Conservation (phyloP, 1,140 invertebrate species). For the Condylostylus longicornis region DNA sequence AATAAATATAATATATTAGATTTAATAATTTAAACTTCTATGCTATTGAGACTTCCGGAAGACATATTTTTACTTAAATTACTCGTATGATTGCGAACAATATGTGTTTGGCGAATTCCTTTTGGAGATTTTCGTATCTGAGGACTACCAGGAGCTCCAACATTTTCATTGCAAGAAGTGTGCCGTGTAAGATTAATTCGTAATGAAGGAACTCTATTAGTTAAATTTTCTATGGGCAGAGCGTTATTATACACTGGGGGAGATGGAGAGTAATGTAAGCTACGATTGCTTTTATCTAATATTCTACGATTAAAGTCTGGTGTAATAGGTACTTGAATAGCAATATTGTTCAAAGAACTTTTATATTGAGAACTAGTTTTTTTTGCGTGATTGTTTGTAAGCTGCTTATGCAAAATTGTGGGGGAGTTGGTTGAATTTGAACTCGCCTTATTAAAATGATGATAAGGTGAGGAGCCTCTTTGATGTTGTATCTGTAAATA, state of each 20-base stretch:
- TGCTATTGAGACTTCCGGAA: slow-evolving; percentile 31
- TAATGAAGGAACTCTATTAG: slow-evolving; percentile 23
- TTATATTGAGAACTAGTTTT: too few relatives aligned
- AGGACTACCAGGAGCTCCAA: slow-evolving; percentile 26
- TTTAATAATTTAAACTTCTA: slow-evolving; percentile 22
- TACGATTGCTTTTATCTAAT: slow-evolving; percentile 21
- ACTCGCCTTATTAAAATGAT: too few relatives aligned
- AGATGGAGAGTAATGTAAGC: slow-evolving; percentile 12
- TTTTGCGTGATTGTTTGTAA: too few relatives aligned
- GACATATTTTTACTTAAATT: slow-evolving; percentile 31
- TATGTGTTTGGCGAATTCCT: slow-evolving; percentile 16
- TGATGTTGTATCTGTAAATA: too few relatives aligned
- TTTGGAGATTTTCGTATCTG: slow-evolving; percentile 28
- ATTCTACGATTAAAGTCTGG: too few relatives aligned
- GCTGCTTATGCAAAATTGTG: too few relatives aligned
- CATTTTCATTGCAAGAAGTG: slow-evolving; percentile 14
- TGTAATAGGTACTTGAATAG: too few relatives aligned
- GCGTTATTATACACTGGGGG: background rate
- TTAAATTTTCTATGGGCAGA: slow-evolving; percentile 12
- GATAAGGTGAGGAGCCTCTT: too few relatives aligned
- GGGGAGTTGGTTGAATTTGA: too few relatives aligned
- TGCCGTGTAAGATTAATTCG: slow-evolving; percentile 21
- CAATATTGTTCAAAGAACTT: too few relatives aligned
- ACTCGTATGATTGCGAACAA: slow-evolving; percentile 24
- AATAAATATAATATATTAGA: too few relatives aligned